These are phyloP conservation scores for Enteromius viviparus DNA, from an alignment of 2,797 vertebrate species.

Conservation along the genomic window DNA sequence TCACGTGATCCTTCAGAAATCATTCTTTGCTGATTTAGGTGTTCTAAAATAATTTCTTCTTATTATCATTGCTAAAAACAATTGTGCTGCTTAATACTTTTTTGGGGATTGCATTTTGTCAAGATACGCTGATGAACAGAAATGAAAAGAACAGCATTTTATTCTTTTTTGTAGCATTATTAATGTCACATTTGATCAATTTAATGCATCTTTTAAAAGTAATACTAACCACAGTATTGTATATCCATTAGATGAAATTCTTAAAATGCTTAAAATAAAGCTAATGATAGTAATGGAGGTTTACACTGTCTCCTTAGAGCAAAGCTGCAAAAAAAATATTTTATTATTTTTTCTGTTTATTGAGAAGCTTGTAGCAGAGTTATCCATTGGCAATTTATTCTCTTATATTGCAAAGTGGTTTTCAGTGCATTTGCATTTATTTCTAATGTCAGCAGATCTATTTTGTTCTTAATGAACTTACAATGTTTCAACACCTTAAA, in stretches of 20 bases:
- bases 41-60: not conserved
- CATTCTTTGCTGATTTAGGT: not conserved
- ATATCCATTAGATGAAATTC: not conserved
- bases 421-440: not conserved
- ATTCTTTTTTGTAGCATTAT: not conserved
- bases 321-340: slow-evolving; percentile 15
- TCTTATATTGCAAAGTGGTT: not conserved
- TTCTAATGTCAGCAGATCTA: not conserved
- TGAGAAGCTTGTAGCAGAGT: not conserved
- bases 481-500: not conserved
- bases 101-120: not conserved
- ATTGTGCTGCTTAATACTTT: not conserved
- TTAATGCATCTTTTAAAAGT: not conserved
- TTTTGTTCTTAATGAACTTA: slow-evolving; percentile 17
- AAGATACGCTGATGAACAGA: not conserved
- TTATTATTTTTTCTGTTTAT: not conserved
- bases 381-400: not conserved
- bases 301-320: slow-evolving; percentile 15
- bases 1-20: not conserved
- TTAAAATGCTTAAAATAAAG: slow-evolving; percentile 30
- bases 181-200: not conserved
- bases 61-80: not conserved
- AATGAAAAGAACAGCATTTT: not conserved
- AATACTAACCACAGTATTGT: not conserved
- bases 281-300: slow-evolving; percentile 23